Evolutionary conservation across 2,888 invertebrate genomes (phyloP).

Genomic region (Rhagonycha fulva): DNA sequence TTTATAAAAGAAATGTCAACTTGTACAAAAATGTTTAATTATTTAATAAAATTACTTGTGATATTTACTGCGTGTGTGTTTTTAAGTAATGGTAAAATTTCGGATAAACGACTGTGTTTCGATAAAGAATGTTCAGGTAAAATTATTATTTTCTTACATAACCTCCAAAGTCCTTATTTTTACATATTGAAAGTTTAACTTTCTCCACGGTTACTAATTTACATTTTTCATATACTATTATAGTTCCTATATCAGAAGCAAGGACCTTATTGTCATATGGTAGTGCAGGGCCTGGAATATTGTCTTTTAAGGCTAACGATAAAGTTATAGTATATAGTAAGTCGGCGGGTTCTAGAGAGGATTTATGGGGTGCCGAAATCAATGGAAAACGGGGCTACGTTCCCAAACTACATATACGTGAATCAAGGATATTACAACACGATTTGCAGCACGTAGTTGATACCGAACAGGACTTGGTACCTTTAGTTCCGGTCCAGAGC

Average conservation of each 20-base stretch:
- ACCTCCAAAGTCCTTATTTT: background rate
- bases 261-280: constrained; percentile 63
- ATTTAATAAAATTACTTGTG: constrained; percentile 49
- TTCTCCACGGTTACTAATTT: constrained; percentile 10
- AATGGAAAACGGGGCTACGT: constrained; percentile 71
- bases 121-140: constrained; percentile 73
- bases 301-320: constrained; percentile 64
- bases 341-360: constrained; percentile 64
- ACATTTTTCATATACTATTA: constrained; percentile 21
- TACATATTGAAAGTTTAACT: constrained; percentile 32
- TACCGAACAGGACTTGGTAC: constrained; percentile 47
- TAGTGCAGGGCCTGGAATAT: constrained; percentile 59
- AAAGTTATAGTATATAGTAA: constrained; percentile 71
- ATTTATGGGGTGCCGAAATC: constrained; percentile 73
- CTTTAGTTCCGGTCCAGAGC: constrained; percentile 34
- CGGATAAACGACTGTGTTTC: constrained; percentile 72
- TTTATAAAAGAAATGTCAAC: constrained; percentile 44
- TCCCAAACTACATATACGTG: constrained; percentile 62
- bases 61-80: constrained; percentile 48
- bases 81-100: constrained; percentile 56
- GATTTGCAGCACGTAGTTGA: constrained; percentile 54
- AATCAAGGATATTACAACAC: constrained; percentile 60
- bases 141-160: constrained; percentile 46
- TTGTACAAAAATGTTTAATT: constrained; percentile 52
- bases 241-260: constrained; percentile 67